These are phyloP conservation scores for Gambelia wislizenii DNA, from an alignment of 2,797 vertebrate species.

Conservation along the genomic window DNA sequence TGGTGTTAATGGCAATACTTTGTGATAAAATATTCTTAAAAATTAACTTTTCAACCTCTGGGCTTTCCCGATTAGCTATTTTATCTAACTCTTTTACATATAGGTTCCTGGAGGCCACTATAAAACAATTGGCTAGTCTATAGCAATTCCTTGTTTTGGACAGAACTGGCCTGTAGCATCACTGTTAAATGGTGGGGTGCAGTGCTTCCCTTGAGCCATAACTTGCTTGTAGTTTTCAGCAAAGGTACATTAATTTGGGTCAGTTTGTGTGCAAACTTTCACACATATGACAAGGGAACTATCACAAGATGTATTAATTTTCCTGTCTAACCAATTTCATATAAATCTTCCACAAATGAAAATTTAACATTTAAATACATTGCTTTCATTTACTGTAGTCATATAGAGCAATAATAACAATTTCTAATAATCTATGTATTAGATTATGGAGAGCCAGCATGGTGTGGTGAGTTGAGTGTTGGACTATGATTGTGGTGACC, in stretches of 20 bases:
- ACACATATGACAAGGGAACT: not conserved
- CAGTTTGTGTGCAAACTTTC: not conserved
- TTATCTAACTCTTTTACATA: not conserved
- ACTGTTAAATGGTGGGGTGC: too few species aligned
- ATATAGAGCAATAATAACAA: not conserved
- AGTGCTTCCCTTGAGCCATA: too few species aligned
- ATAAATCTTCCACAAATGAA: not conserved
- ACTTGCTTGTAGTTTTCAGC: too few species aligned
- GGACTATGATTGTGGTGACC: too few species aligned
- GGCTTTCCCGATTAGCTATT: not conserved
- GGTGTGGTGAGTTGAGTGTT: too few species aligned
- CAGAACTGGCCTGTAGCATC: too few species aligned
- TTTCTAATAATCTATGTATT: not conserved
- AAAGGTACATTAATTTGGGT: not conserved
- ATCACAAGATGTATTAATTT: not conserved
- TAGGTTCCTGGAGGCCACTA: not conserved
- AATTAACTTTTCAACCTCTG: not conserved
- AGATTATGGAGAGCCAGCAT: too few species aligned
- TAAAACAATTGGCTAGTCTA: not conserved
- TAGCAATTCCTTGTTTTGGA: not conserved
- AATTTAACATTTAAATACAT: constrained; percentile 16
- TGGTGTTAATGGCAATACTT: not conserved
- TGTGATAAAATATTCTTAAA: not conserved
- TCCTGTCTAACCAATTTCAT: not conserved
- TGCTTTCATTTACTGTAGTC: not conserved